These are phyloP conservation scores for Morpho helenor DNA, from an alignment of 2,888 invertebrate genomes.

Conservation along the genomic window DNA sequence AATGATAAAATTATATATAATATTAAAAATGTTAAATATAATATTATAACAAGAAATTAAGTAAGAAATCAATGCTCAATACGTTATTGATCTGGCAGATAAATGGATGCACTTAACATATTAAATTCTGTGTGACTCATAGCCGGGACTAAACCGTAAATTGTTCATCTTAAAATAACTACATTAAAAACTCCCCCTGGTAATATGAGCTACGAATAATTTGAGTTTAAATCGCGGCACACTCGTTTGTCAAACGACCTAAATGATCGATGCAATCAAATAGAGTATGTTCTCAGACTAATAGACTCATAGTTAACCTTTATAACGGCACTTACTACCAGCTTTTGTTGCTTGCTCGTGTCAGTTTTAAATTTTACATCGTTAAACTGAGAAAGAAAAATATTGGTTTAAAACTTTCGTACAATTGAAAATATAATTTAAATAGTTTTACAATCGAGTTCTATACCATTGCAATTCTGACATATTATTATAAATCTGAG, in stretches of 20 bases:
- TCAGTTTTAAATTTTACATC: no score
- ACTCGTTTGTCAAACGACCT: constrained; percentile 57
- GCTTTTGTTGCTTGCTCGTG: not conserved
- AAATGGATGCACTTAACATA: constrained; percentile 67
- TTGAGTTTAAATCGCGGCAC: constrained; percentile 51
- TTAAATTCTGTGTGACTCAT: constrained; percentile 70
- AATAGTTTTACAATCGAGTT: no score
- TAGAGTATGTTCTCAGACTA: constrained; percentile 60
- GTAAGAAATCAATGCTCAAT: constrained; percentile 1
- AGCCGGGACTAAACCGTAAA: constrained; percentile 45
- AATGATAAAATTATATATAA: no score
- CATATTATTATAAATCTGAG: no score
- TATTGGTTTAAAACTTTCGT: no score
- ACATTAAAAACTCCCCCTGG: constrained; percentile 63
- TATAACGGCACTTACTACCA: constrained; percentile 1
- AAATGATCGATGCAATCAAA: constrained; percentile 66
- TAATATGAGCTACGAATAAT: constrained; percentile 69
- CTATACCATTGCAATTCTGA: no score
- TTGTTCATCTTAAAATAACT: constrained; percentile 66
- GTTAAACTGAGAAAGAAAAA: no score
- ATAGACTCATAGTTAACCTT: constrained; percentile 27
- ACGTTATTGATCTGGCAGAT: constrained; percentile 40
- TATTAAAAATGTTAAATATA: no score
- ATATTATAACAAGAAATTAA: no score
- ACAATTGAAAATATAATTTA: no score